Percentiles rank a stretch among this genome's conserved stretches.
phyloP scores from a whole-genome alignment of 2,888 invertebrate genomes.

The Sialis lutaria region DNA sequence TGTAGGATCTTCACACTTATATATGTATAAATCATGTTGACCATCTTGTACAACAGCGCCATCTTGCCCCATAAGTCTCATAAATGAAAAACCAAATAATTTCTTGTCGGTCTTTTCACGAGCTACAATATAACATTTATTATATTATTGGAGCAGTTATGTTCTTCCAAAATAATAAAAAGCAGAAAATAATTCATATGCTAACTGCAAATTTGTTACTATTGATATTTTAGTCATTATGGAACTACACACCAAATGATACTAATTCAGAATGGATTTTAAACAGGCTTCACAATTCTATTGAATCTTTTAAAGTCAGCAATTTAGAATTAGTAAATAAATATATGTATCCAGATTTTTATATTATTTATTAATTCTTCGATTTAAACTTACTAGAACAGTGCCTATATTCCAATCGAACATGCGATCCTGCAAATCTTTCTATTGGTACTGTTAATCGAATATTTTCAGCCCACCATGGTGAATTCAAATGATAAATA shows the following conservation, averaged over 20 bases:
- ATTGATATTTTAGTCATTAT: too few relatives aligned
- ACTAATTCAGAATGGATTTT: too few relatives aligned
- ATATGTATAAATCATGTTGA: slow-evolving; percentile 75
- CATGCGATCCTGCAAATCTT: slow-evolving; percentile 80
- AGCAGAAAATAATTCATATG: too few relatives aligned
- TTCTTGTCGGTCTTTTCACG: slow-evolving; percentile 82
- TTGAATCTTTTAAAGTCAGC: too few relatives aligned
- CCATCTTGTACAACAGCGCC: slow-evolving; percentile 82
- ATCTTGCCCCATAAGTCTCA: slow-evolving; percentile 76
- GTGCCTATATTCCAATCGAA: slow-evolving; percentile 81
- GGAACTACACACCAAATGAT: too few relatives aligned
- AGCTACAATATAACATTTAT: slow-evolving; percentile 32
- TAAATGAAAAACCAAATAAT: slow-evolving; percentile 80
- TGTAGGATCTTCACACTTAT: slow-evolving; percentile 74
- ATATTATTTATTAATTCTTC: too few relatives aligned
- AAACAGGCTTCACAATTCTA: too few relatives aligned
- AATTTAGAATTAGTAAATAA: too few relatives aligned
- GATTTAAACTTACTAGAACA: slow-evolving; percentile 62
- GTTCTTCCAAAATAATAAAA: not conserved
- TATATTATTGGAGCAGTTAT: not conserved
- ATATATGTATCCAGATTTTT: not conserved
- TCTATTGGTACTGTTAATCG: slow-evolving; percentile 81
- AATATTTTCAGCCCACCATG: slow-evolving; percentile 81
- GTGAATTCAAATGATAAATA: slow-evolving; percentile 86
- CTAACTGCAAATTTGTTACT: not conserved